Evolutionary conservation across 1,140 invertebrate genomes (phyloP).

Genomic region (Drosophila busckii): DNA sequence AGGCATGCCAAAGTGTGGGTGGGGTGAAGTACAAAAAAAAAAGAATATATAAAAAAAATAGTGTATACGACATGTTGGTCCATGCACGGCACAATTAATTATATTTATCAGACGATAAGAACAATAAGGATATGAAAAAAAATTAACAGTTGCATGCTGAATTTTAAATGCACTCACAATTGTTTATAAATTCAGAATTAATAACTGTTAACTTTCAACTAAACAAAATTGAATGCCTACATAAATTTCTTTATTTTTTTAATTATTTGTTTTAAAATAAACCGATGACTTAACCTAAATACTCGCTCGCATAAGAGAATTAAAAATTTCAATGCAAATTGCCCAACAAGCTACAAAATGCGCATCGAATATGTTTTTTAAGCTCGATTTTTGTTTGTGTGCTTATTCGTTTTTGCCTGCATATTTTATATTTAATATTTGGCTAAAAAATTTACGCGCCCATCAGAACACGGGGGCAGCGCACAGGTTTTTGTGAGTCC

Average conservation of each 20-base stretch:
- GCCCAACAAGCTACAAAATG: not conserved
- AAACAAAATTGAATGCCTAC: too few species aligned
- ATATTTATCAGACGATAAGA: constrained; percentile 31
- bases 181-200: too few species aligned
- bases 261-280: not conserved
- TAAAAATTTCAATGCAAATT: constrained; percentile 5
- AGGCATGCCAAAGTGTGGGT: too few species aligned
- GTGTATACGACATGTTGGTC: constrained; percentile 11
- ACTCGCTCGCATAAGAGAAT: not conserved
- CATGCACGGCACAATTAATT: constrained; percentile 44
- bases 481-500: not conserved
- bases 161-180: not conserved
- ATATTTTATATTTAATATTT: constrained; percentile 47
- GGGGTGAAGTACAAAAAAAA: too few species aligned
- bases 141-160: not conserved
- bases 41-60: too few species aligned
- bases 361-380: constrained; percentile 9
- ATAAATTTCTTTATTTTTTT: too few species aligned
- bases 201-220: too few species aligned
- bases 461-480: not conserved
- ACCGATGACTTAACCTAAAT: not conserved
- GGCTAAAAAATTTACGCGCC: constrained; percentile 49
- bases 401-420: constrained; percentile 1
- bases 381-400: not conserved
- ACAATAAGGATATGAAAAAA: constrained; percentile 7